Conservation (phyloP, 2,113 vertebrate genomes). For the Cisticola juncidis region DNA sequence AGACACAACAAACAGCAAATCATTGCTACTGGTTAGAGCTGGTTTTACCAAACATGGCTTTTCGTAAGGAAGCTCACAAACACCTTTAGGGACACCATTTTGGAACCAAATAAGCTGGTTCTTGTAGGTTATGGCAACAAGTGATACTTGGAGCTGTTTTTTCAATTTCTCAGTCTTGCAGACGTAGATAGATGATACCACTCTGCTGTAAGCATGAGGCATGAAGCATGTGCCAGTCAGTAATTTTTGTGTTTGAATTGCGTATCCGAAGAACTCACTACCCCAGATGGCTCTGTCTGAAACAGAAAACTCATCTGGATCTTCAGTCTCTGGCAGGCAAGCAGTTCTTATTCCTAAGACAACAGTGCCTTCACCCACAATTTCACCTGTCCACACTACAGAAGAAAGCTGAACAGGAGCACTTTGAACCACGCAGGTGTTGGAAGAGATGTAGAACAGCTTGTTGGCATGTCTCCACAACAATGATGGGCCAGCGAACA, state of each 20-base stretch:
- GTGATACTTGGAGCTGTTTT: slow-evolving; percentile 61
- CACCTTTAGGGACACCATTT: slow-evolving; percentile 77
- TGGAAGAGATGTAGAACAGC: slow-evolving; percentile 76
- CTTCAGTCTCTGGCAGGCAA: not conserved
- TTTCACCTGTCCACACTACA: slow-evolving; percentile 78
- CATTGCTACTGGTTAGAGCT: slow-evolving; percentile 70
- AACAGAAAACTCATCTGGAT: not conserved
- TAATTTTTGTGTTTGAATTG: slow-evolving; percentile 69
- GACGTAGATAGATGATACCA: slow-evolving; percentile 75
- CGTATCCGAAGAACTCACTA: slow-evolving; percentile 70
- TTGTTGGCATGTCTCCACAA: slow-evolving; percentile 78
- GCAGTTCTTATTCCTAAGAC: slow-evolving; percentile 74
- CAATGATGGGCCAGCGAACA: slow-evolving; percentile 85
- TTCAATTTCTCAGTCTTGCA: slow-evolving; percentile 58
- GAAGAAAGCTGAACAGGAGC: slow-evolving; percentile 75
- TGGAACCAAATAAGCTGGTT: slow-evolving; percentile 88
- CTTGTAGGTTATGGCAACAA: slow-evolving; percentile 78
- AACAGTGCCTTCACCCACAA: slow-evolving; percentile 70
- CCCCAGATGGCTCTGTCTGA: slow-evolving; percentile 62
- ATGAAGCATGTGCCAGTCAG: slow-evolving; percentile 74
- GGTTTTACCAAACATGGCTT: slow-evolving; percentile 75
- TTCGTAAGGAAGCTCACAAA: slow-evolving; percentile 84
- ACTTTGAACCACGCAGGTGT: slow-evolving; percentile 63
- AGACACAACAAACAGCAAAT: slow-evolving; percentile 76
- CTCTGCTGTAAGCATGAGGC: slow-evolving; percentile 81